Conservation (phyloP, 2,113 vertebrate species). For the Saimiri boliviensis region DNA sequence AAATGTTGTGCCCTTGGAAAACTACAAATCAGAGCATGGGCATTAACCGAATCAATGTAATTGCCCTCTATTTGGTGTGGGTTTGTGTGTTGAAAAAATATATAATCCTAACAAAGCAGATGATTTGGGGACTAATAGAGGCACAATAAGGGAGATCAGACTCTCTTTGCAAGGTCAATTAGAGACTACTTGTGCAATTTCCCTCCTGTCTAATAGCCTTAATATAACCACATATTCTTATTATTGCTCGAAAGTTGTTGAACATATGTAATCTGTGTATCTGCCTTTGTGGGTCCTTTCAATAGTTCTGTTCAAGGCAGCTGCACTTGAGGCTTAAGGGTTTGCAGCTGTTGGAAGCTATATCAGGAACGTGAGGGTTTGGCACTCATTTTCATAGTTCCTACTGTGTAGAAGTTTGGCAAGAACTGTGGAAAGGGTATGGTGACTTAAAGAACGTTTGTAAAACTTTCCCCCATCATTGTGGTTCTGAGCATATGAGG, state of each 20-base stretch:
- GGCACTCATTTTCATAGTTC: constrained; percentile 75
- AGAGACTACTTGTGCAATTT: constrained; percentile 39
- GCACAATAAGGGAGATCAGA: neutral
- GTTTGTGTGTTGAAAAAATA: constrained; percentile 63
- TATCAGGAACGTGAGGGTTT: constrained; percentile 81
- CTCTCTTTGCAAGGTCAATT: constrained; percentile 36
- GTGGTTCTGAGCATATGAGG: constrained; percentile 72
- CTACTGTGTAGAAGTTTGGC: constrained; percentile 84
- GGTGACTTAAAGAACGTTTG: constrained; percentile 75
- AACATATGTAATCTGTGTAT: constrained; percentile 69
- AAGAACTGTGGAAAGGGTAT: constrained; percentile 80
- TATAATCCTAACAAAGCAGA: constrained; percentile 48
- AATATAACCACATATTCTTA: constrained; percentile 69
- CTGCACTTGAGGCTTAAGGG: constrained; percentile 79
- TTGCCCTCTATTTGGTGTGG: constrained; percentile 37
- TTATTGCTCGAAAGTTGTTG: constrained; percentile 72
- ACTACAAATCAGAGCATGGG: constrained; percentile 44
- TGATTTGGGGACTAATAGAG: constrained; percentile 43
- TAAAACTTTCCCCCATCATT: constrained; percentile 78
- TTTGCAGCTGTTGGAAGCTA: constrained; percentile 83
- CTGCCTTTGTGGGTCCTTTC: constrained; percentile 77
- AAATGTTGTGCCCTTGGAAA: constrained; percentile 59
- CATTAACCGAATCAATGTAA: constrained; percentile 58
- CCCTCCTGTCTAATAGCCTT: constrained; percentile 68
- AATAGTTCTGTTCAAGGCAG: constrained; percentile 75